Base-by-base conservation (phyloP, 2,888 invertebrate species). In the Melitaea athalia region DNA sequence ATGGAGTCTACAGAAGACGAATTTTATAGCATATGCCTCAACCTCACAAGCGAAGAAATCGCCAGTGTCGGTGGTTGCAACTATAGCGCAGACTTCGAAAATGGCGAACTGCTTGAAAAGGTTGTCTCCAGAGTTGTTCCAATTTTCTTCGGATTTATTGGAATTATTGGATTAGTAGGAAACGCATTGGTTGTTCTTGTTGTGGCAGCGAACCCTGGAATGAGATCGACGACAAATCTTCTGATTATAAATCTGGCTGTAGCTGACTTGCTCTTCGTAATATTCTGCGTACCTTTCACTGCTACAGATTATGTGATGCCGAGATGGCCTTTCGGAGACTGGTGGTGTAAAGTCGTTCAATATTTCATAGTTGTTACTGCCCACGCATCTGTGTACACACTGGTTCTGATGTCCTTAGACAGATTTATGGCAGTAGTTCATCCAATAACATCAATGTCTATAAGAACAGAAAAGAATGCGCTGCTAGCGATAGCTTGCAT, bases 281-380 rank as follows among this genome's bases (percentile, higher is more conserved):
- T 98, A 64, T 97, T 98, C 88, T 98, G 98, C 89, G 98, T 98
- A 17, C 98, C 98, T 0, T 98, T 98, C 87, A 98, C 98, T 0
- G 98, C 98, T 0, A 96, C 97, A 15, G 97, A 97, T 80, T 98
- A 98, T 85, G 96, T 97, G 0, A 91, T 97, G 81, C 95, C 96
- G 7, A 94, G 95, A 80, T 99, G 98, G 98, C 97, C 98, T 0
- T 98, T 98, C 81, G 98, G 98, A 11, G 95, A 96, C 80, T 91
- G 95, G 83, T 97, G 97, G 96, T 98, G 98, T 90, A 97, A 97
- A 89, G 95, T 96, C 31, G 97, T 98, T 12, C 98, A 98, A 85
- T 98, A 98, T 83, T 94, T 98, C 83, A 97, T 97, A 75, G 97
- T 97, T 69, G 98, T 98, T 50, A 98, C 98, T 33, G 98, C 98